Evolutionary conservation across 1,140 invertebrate species (phyloP).

Genomic region (Nilaparvata lugens): DNA sequence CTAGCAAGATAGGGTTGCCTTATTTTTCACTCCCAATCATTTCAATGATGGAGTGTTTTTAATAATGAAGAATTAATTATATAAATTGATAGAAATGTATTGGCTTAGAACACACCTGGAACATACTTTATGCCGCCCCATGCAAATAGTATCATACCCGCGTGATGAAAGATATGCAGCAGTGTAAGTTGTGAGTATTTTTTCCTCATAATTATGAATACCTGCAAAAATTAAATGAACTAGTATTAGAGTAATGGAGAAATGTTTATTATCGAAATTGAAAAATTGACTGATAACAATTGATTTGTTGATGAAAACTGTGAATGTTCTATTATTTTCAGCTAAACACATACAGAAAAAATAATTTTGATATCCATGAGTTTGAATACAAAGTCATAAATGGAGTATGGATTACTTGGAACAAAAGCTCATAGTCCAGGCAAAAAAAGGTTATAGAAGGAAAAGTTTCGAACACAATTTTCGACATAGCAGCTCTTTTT

Average conservation of each 20-base stretch:
- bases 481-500: too few species aligned
- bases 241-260: not conserved
- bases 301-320: not conserved
- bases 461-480: too few species aligned
- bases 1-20: too few species aligned
- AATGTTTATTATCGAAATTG: not conserved
- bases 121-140: not conserved
- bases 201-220: conserved; percentile 80
- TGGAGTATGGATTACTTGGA: too few species aligned
- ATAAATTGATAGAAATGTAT: too few species aligned
- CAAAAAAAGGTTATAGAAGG: too few species aligned
- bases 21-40: not conserved
- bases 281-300: not conserved
- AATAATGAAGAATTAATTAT: too few species aligned
- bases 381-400: too few species aligned
- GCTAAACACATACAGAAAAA: not conserved
- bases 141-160: conserved; percentile 58
- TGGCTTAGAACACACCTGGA: not conserved
- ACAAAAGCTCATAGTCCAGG: too few species aligned
- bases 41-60: not conserved
- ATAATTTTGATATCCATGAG: too few species aligned
- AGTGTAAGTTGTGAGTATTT: conserved; percentile 67
- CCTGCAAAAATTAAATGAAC: conserved; percentile 29
- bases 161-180: conserved; percentile 44
- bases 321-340: not conserved